Base-by-base conservation (phyloP, 1,140 invertebrate genomes). In the Ganaspis sp. region DNA sequence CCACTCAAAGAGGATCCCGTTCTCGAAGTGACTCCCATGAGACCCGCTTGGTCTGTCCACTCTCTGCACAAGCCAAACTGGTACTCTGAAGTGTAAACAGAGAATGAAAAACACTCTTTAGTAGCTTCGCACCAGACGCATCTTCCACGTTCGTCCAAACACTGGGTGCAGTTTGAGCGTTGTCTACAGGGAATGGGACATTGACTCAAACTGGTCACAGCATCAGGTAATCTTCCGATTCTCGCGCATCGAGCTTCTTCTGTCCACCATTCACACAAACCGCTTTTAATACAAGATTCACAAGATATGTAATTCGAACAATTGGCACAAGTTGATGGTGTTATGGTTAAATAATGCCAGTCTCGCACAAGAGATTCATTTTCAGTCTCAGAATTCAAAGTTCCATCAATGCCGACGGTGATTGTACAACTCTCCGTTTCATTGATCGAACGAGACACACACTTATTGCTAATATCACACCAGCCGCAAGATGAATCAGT, bases 81-180 rank as follows among this genome's bases (percentile, higher is more conserved):
- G 91, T 97, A 98, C 83, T 97, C 96, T 74, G 97, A 97, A 1
- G 97, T 98, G 88, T 99, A 99, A 4, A 98, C 96, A 1, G 96
- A 96, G 91, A 99, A 99, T 49, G 96, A 96, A 87, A 99, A 98
- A 87, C 98, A 99, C 85, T 97, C 96, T 53, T 94, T 92, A 0
- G 96, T 97, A 42, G 97, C 95, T 84, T 98, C 96, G 87, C 98
- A 99, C 98, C 98, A 99, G 0, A 98, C 97, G 90, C 98, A 99
- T 71, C 97, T 93, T 6, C 96, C 97, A 49, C 94, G 93, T 80
- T 96, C 95, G 74, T 96, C 95, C 12, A 99, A 89, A 86, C 98
- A 99, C 23, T 95, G 93, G 5, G 94, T 93, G 87, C 97, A 99
- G 81, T 95, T 95, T 1, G 87, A 92, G 12, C 97, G 93, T 80